Evolutionary conservation across 1,140 invertebrate species (phyloP).

Genomic region (Drosophila auraria): DNA sequence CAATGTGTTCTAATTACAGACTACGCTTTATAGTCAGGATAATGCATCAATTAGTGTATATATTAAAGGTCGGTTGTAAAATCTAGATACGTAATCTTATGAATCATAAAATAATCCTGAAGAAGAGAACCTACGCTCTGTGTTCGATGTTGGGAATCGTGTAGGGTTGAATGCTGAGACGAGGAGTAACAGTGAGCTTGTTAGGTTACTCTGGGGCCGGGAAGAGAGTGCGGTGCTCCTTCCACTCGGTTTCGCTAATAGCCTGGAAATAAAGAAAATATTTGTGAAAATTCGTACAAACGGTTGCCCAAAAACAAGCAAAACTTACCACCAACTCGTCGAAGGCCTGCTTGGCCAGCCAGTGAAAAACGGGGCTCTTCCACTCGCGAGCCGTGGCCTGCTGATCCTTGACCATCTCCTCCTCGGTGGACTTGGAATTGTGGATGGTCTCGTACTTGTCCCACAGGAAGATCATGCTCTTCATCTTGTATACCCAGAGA

Average conservation of each 20-base stretch:
- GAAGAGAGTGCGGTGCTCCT: conserved; percentile 45
- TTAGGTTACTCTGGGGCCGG: conserved; percentile 15
- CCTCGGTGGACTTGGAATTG: conserved; percentile 28
- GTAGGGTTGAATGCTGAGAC: conserved; percentile 8
- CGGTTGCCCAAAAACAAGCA: too few species aligned
- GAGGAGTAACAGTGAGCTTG: not conserved
- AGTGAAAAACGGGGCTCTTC: conserved; percentile 66
- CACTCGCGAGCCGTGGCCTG: conserved; percentile 60
- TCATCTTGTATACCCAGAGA: conserved; percentile 66
- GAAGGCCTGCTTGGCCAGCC: conserved; percentile 71
- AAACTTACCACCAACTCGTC: conserved; percentile 57
- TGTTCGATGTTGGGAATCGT: conserved; percentile 5
- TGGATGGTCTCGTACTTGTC: conserved; percentile 42
- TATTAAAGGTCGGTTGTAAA: conserved; percentile 24
- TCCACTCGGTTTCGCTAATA: conserved; percentile 70
- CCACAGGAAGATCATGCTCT: conserved; percentile 70
- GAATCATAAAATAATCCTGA: conserved; percentile 30
- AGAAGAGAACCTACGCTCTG: conserved; percentile 12
- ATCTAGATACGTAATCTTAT: conserved; percentile 24
- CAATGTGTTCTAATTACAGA: conserved; percentile 34
- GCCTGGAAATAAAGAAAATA: conserved; percentile 29
- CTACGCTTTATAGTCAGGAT: conserved; percentile 20
- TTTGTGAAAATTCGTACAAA: not conserved
- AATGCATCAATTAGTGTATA: conserved; percentile 4
- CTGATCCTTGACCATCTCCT: conserved; percentile 40